phyloP scores from a whole-genome alignment of 2,888 invertebrate species.

The Scaptomyza polygonia region DNA sequence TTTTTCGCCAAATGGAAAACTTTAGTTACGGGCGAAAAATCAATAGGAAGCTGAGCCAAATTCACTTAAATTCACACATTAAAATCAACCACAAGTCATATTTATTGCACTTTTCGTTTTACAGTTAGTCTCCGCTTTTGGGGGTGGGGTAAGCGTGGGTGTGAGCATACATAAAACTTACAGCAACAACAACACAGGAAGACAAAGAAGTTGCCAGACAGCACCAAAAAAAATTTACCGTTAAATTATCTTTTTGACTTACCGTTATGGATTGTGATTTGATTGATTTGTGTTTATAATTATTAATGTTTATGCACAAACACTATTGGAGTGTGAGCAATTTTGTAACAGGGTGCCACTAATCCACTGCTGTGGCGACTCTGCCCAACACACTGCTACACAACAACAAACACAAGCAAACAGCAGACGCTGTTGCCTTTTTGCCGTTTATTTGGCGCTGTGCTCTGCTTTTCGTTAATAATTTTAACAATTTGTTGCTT shows the following conservation, averaged over 20 bases:
- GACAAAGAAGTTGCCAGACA: slow-evolving; percentile 70
- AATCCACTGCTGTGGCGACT: slow-evolving; percentile 83
- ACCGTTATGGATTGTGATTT: slow-evolving; percentile 40
- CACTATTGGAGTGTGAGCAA: slow-evolving; percentile 54
- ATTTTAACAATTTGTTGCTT: slow-evolving; percentile 51
- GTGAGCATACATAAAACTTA: slow-evolving; percentile 25
- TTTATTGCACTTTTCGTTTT: not conserved
- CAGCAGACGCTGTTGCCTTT: slow-evolving; percentile 40
- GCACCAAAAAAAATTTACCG: slow-evolving; percentile 22
- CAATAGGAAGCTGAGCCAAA: slow-evolving; percentile 62
- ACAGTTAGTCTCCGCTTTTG: not conserved
- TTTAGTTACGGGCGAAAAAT: slow-evolving; percentile 58
- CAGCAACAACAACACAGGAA: slow-evolving; percentile 21
- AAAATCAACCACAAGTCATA: not conserved
- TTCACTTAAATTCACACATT: slow-evolving; percentile 1
- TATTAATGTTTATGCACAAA: slow-evolving; percentile 37
- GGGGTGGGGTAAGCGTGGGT: slow-evolving; percentile 9
- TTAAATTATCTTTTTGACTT: slow-evolving; percentile 31
- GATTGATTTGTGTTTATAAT: slow-evolving; percentile 12
- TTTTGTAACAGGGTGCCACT: slow-evolving; percentile 78
- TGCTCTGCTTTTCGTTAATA: slow-evolving; percentile 61
- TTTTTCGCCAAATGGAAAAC: slow-evolving; percentile 47
- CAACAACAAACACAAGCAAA: slow-evolving; percentile 45
- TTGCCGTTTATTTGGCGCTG: slow-evolving; percentile 43
- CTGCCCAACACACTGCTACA: slow-evolving; percentile 56